Conservation (phyloP, 2,888 invertebrate species). For the Euplagia quadripunctaria region DNA sequence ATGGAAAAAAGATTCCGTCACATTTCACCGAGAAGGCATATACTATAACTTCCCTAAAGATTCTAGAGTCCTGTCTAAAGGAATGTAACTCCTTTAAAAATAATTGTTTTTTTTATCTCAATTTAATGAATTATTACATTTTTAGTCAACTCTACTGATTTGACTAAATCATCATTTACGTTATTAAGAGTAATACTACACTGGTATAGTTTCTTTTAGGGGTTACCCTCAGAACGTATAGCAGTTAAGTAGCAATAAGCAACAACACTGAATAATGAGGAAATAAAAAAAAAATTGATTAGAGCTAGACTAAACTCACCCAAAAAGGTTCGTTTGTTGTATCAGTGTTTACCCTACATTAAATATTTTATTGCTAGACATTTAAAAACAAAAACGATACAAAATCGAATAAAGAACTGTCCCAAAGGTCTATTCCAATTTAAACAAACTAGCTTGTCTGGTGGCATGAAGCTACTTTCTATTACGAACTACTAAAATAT, state of each 20-base stretch:
- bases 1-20: no score
- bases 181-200: not conserved
- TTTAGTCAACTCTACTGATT: not conserved
- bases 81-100: not conserved
- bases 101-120: no score
- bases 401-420: not conserved
- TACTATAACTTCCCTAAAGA: not conserved
- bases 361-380: not conserved
- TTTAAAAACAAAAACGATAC: not conserved
- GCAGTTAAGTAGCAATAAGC: not conserved
- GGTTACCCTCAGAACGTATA: conserved; percentile 49
- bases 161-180: not conserved
- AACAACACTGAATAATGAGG: not conserved
- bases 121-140: no score
- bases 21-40: no score
- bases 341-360: not conserved
- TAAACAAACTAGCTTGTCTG: not conserved
- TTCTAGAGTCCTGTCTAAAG: not conserved
- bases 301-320: not conserved
- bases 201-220: conserved; percentile 16
- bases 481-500: not conserved
- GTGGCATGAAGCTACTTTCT: not conserved
- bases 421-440: not conserved
- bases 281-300: not conserved
- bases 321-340: no score